Evolutionary conservation across 2,888 invertebrate genomes (phyloP).

Genomic region (Aphodius granarius): DNA sequence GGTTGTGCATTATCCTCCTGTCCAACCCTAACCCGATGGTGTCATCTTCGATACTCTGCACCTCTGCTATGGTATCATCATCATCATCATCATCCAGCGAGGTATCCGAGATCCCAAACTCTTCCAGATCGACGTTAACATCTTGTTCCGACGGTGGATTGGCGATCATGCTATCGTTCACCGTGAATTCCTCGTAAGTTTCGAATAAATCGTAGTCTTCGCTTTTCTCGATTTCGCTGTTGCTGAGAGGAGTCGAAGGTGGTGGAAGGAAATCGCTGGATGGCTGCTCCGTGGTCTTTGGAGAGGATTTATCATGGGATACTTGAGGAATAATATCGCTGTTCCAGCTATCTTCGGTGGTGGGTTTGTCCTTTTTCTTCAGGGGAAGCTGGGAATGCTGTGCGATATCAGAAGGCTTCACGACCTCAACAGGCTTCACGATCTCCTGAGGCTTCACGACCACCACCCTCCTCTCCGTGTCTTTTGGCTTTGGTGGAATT

Average conservation of each 20-base stretch:
- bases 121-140: not conserved
- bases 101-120: not conserved
- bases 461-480: too few species aligned
- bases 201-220: not conserved
- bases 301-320: not conserved
- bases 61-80: not conserved
- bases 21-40: not conserved
- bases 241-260: not conserved
- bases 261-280: not conserved
- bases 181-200: not conserved
- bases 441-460: too few species aligned
- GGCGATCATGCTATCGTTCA: not conserved
- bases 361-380: not conserved
- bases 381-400: not conserved
- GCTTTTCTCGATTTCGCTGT: not conserved
- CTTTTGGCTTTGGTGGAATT: too few species aligned
- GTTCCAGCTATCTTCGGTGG: too few species aligned
- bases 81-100: not conserved
- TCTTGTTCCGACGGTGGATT: not conserved
- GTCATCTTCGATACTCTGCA: slow-evolving; percentile 2
- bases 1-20: not conserved
- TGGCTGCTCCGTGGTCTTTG: not conserved
- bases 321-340: not conserved
- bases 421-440: too few species aligned
- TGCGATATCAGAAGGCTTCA: too few species aligned